Evolutionary conservation across 2,888 invertebrate species (phyloP), one percentile per base, ranked within the genome.

Genomic region (Cerastoderma edule): DNA sequence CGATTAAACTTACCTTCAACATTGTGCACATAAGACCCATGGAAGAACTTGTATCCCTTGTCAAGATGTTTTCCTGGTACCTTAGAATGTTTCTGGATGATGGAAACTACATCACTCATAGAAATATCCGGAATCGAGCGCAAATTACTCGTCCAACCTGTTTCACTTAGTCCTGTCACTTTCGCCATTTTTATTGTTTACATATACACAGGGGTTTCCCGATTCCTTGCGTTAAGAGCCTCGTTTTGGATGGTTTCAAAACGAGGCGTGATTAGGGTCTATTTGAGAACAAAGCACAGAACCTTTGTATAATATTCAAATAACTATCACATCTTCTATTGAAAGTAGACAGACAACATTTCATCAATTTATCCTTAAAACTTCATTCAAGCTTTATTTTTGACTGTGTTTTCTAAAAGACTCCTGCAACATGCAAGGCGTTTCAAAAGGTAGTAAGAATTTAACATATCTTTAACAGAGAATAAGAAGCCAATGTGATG

Each of bases 101-200:
- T 39, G 33, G 24, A n/a, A 63, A 63, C 35, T 6, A 63, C 69
- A 44, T 69, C 69, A 48, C 48, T 60, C 69, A 69, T 69, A 22
- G 50, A 69, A 48, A 69, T 69, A 60, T 69, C 22, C 16, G 69
- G 69, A 19, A 69, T 33, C 60, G 10, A 16, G 8, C 27, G 3
- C 30, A 69, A 60, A 69, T 69, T 69, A 33, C 33, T 69, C 19
- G 69, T 60, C 48, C 69, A 69, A 24, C 68, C 69, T 46, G 69
- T 60, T 0, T 69, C 60, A 22, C 69, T 24, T 10, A 69, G 33
- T 19, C 46, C 57, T 68, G 24, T 57, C 5, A 27, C n/a, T n/a
- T n/a, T 35, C 6, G 4, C 63, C 32, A 27, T 13, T 4, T 64
- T 24, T 39, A 22, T 13, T 39, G 16, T 13, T 13, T 39, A 8